These are phyloP conservation scores for Cerastis rubricosa DNA, from an alignment of 2,888 invertebrate genomes.

Conservation along the genomic window DNA sequence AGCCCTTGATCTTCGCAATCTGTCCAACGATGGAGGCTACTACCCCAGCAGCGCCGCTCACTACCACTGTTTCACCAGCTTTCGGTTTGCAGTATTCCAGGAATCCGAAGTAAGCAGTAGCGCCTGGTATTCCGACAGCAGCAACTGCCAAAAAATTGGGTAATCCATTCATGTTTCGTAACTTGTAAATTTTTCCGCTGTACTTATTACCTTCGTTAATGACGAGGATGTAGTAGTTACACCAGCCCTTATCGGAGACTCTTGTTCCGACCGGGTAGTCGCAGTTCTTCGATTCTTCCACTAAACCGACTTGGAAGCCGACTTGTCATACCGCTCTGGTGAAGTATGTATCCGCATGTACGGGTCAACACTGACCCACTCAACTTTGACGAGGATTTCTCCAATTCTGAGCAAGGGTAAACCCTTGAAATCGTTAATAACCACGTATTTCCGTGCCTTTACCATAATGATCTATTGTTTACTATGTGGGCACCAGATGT, in stretches of 20 bases:
- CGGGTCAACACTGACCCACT: slow-evolving; percentile 78
- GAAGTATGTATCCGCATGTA: slow-evolving; percentile 70
- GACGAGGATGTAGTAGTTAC: slow-evolving; percentile 49
- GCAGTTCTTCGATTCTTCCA: slow-evolving; percentile 91
- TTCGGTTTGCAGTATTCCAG: slow-evolving; percentile 93
- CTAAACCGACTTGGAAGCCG: slow-evolving; percentile 78
- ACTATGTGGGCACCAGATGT: not conserved
- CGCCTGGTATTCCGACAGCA: slow-evolving; percentile 93
- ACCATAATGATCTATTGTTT: slow-evolving; percentile 77
- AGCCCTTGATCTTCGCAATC: slow-evolving; percentile 94
- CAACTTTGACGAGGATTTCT: slow-evolving; percentile 79
- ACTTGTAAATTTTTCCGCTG: no score
- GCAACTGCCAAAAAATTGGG: slow-evolving; percentile 91
- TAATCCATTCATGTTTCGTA: slow-evolving; percentile 59
- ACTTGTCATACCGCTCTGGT: slow-evolving; percentile 72
- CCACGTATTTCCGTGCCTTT: slow-evolving; percentile 86
- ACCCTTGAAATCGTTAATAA: slow-evolving; percentile 89
- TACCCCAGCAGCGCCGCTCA: slow-evolving; percentile 94
- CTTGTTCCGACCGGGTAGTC: slow-evolving; percentile 91
- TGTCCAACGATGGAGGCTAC: slow-evolving; percentile 94
- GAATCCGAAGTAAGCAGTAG: slow-evolving; percentile 94
- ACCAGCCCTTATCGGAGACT: slow-evolving; percentile 87
- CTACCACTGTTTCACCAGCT: slow-evolving; percentile 93
- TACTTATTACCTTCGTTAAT: no score
- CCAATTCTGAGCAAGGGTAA: slow-evolving; percentile 85